Evolutionary conservation across 2,113 vertebrate species (phyloP), one percentile per base, ranked within the genome.

Genomic region (Anarhynchus alexandrinus): DNA sequence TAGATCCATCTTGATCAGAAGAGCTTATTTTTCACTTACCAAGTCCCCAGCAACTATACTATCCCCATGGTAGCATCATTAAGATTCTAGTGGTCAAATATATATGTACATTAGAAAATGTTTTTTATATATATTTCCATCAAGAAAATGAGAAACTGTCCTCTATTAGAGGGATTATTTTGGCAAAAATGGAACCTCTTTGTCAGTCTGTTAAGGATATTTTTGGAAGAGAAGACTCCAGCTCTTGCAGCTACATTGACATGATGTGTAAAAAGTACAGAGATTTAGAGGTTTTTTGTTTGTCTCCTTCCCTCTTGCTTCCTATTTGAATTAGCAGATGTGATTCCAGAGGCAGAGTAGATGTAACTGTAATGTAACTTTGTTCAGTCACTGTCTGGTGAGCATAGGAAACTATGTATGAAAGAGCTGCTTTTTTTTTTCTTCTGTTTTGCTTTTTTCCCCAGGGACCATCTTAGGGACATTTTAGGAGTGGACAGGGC

Each of bases 1-100:
- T 79, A 72, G 49, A 82, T 70, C 57, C 10, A 12, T 72, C 66
- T 72, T 86, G 51, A 29, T 79, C 64, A 93, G 62, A 82, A 91
- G 71, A 86, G 42, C n/a, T 91, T 93, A 61, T 36, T 96, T 94
- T 95, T 91, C 40, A 66, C 23, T 91, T 95, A 36, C 26, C 27
- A 32, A 81, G 55, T 83, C 34, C 62, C 15, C 21, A 57, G 52
- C 74, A 79, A 93, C 81, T 62, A 23, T 70, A 8, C 20, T 0
- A 2, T 69, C 77, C 58, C 67, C 27, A 27, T 77, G 40, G 58
- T 42, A 69, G 77, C 57, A 86, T 69, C 64, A 66, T 80, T 54
- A 82, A 86, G 51, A 89, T 89, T 91, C 55, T 73, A 58, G 73
- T 84, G 73, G 55, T 89, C 81, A 90, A 71, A 82, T 88, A 79